These are phyloP conservation scores for Catotricha subobsoleta DNA, from an alignment of 2,888 invertebrate species.

Conservation along the genomic window DNA sequence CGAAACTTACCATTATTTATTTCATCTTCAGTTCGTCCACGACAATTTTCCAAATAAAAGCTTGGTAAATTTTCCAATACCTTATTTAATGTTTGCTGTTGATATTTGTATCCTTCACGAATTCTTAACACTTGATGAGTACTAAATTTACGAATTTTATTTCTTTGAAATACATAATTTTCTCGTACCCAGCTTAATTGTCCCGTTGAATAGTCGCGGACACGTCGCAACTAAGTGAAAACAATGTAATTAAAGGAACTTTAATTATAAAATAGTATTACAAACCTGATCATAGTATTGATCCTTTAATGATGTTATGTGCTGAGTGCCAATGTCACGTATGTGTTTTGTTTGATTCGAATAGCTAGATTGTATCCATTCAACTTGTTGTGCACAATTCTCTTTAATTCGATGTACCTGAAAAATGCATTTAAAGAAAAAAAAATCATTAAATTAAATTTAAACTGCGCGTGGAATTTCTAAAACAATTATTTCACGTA, in stretches of 20 bases:
- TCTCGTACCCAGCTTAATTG: slow-evolving; percentile 89
- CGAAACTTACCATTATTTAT: slow-evolving; percentile 25
- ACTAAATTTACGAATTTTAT: slow-evolving; percentile 87
- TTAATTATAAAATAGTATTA: too few species aligned
- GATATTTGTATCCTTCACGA: slow-evolving; percentile 86
- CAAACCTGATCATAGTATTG: slow-evolving; percentile 82
- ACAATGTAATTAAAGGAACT: too few species aligned
- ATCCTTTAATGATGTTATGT: slow-evolving; percentile 68
- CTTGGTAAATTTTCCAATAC: slow-evolving; percentile 82
- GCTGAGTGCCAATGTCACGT: slow-evolving; percentile 77
- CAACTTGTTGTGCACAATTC: slow-evolving; percentile 85
- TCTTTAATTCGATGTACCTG: slow-evolving; percentile 82
- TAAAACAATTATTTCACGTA: not conserved
- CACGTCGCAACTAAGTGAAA: slow-evolving; percentile 62
- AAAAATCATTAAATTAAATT: slow-evolving; percentile 8
- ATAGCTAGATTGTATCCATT: slow-evolving; percentile 85
- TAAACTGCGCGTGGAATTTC: too few species aligned
- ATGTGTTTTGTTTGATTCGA: slow-evolving; percentile 75
- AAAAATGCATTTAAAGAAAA: not conserved
- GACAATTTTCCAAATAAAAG: slow-evolving; percentile 83
- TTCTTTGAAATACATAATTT: slow-evolving; percentile 87
- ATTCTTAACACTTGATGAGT: slow-evolving; percentile 76
- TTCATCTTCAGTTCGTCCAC: slow-evolving; percentile 49
- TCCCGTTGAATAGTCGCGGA: slow-evolving; percentile 77
- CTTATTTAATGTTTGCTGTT: slow-evolving; percentile 87